Percentiles rank a stretch among this genome's conserved stretches.
These are phyloP conservation scores for Argynnis bischoffii DNA, from an alignment of 2,888 invertebrate genomes.

Conservation along the genomic window DNA sequence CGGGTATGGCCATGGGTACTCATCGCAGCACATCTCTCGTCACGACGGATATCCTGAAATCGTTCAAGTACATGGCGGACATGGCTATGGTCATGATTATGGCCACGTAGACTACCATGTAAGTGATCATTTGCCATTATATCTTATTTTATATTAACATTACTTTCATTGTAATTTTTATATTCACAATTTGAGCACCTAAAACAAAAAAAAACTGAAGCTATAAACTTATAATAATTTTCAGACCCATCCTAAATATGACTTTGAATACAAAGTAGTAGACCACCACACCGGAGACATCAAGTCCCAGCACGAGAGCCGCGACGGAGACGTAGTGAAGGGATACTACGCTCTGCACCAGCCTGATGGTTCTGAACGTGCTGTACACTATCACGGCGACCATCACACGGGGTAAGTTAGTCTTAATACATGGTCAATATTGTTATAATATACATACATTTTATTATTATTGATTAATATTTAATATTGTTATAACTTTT, in stretches of 20 bases:
- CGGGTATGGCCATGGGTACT: conserved; percentile 50
- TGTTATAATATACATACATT: no score
- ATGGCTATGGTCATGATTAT: conserved; percentile 44
- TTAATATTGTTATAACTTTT: no score
- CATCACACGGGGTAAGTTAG: conserved; percentile 12
- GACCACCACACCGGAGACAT: conserved; percentile 52
- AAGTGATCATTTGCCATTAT: background rate
- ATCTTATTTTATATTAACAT: background rate
- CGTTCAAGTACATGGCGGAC: conserved; percentile 41
- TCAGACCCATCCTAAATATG: conserved; percentile 48
- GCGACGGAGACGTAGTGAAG: conserved; percentile 69
- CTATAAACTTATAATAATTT: background rate
- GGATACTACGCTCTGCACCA: conserved; percentile 75
- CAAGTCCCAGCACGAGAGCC: conserved; percentile 71
- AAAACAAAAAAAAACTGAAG: no score
- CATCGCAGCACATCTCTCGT: conserved; percentile 52
- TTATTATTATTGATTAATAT: no score
- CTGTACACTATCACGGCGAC: conserved; percentile 73
- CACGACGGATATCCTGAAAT: conserved; percentile 53
- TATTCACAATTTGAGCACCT: no score
- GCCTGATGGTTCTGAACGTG: conserved; percentile 72
- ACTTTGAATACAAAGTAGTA: conserved; percentile 49
- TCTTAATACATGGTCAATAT: background rate
- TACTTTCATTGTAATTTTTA: conserved; percentile 8
- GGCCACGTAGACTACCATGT: conserved; percentile 46